Evolutionary conservation across 2,888 invertebrate genomes (phyloP).

Genomic region (Acleris holmiana): DNA sequence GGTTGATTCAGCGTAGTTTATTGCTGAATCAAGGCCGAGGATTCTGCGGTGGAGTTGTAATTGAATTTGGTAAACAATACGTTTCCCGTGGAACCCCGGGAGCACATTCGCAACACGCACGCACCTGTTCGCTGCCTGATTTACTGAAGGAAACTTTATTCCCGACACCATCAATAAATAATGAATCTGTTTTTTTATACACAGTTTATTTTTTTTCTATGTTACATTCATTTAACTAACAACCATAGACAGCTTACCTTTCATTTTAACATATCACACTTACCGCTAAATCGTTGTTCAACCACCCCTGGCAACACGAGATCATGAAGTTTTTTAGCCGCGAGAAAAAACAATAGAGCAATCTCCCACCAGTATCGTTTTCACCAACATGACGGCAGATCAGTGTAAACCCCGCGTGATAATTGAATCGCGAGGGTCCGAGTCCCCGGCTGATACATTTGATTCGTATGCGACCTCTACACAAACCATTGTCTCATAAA

Average conservation of each 20-base stretch:
- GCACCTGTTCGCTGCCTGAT: constrained; percentile 66
- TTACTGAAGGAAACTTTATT: constrained; percentile 41
- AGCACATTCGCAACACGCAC: constrained; percentile 63
- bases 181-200: neutral
- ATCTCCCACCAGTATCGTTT: constrained; percentile 85
- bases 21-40: constrained; percentile 67
- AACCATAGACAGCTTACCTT: neutral
- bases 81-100: constrained; percentile 59
- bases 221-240: neutral
- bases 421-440: constrained; percentile 80
- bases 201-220: neutral
- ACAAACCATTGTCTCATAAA: constrained; percentile 51
- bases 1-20: constrained; percentile 73
- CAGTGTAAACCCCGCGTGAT: constrained; percentile 72
- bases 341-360: constrained; percentile 85
- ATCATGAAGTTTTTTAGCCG: constrained; percentile 77
- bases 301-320: constrained; percentile 54
- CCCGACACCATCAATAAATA: neutral
- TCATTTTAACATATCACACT: too few species aligned
- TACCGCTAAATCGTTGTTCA: constrained; percentile 7
- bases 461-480: constrained; percentile 70
- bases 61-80: constrained; percentile 61
- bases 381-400: constrained; percentile 71
- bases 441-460: constrained; percentile 67
- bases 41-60: constrained; percentile 50